Conservation (phyloP, 2,888 invertebrate genomes). For the Sarcophaga carnaria region DNA sequence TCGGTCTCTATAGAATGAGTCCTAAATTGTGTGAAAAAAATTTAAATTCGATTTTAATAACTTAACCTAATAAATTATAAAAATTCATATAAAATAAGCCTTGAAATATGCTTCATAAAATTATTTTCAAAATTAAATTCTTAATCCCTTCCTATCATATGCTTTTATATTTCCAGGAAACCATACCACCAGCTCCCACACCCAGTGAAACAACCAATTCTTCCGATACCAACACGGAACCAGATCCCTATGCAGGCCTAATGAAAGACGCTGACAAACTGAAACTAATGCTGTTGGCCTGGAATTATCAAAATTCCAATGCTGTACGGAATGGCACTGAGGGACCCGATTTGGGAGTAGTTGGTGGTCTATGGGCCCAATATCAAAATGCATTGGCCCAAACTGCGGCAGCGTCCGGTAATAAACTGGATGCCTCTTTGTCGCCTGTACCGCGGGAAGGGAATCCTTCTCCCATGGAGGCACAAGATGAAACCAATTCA, state of each 20-base stretch:
- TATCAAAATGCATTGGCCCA: slow-evolving; percentile 91
- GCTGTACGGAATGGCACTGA: slow-evolving; percentile 85
- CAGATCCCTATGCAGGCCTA: slow-evolving; percentile 80
- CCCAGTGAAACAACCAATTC: slow-evolving; percentile 75
- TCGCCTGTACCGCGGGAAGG: slow-evolving; percentile 83
- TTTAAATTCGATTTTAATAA: no score
- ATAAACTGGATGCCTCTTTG: slow-evolving; percentile 81
- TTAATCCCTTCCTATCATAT: background rate
- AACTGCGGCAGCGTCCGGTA: slow-evolving; percentile 83
- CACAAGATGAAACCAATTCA: slow-evolving; percentile 93
- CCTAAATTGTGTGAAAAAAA: no score
- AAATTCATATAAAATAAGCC: no score
- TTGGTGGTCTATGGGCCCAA: slow-evolving; percentile 93
- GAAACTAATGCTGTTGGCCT: slow-evolving; percentile 93
- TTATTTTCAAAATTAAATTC: no score
- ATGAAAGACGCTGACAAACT: slow-evolving; percentile 93
- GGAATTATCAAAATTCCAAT: slow-evolving; percentile 92
- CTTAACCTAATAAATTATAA: no score
- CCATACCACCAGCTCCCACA: slow-evolving; percentile 78
- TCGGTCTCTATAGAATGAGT: no score
- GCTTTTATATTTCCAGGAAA: slow-evolving; percentile 74
- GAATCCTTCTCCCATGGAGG: slow-evolving; percentile 83
- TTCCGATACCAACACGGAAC: slow-evolving; percentile 74
- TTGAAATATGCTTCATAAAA: no score
- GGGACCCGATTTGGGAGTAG: slow-evolving; percentile 81